phyloP scores from a whole-genome alignment of 2,888 invertebrate genomes.

The Neuroscelio doddi region DNA sequence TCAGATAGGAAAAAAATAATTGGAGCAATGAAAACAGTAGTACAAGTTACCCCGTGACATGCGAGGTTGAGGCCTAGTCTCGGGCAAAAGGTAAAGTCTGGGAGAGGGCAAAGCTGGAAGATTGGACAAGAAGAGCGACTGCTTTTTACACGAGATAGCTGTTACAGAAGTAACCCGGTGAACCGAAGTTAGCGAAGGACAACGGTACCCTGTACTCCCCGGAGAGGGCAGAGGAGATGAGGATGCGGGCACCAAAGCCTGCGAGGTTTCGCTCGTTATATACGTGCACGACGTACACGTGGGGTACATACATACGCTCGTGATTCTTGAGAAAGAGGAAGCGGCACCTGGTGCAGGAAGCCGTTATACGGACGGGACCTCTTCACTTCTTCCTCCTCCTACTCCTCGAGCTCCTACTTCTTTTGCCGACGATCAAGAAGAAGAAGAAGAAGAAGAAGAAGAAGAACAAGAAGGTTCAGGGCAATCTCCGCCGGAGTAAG shows the following conservation, averaged over 20 bases:
- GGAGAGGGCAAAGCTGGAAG: constrained; percentile 9
- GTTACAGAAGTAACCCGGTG: constrained; percentile 52
- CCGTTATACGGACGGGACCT: constrained; percentile 52
- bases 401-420: constrained; percentile 27
- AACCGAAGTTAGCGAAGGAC: constrained; percentile 56
- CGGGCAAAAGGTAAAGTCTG: too few species aligned
- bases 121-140: constrained; percentile 36
- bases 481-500: constrained; percentile 44
- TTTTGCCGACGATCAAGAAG: constrained; percentile 24
- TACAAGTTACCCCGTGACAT: not conserved
- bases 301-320: constrained; percentile 46
- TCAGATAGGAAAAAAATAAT: too few species aligned
- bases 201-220: constrained; percentile 55
- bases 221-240: constrained; percentile 40
- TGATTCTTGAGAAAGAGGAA: constrained; percentile 58
- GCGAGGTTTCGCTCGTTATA: constrained; percentile 35
- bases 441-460: constrained; percentile 10
- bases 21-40: too few species aligned
- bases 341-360: constrained; percentile 54
- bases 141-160: constrained; percentile 38
- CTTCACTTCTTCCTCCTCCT: constrained; percentile 35
- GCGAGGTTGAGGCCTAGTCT: too few species aligned
- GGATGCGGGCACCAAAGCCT: constrained; percentile 31
- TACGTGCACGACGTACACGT: constrained; percentile 43
- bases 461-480: constrained; percentile 31